Evolutionary conservation across 2,113 vertebrate genomes (phyloP), one percentile per base, ranked within the genome.

Genomic region (Psammodynastes pulverulentus): DNA sequence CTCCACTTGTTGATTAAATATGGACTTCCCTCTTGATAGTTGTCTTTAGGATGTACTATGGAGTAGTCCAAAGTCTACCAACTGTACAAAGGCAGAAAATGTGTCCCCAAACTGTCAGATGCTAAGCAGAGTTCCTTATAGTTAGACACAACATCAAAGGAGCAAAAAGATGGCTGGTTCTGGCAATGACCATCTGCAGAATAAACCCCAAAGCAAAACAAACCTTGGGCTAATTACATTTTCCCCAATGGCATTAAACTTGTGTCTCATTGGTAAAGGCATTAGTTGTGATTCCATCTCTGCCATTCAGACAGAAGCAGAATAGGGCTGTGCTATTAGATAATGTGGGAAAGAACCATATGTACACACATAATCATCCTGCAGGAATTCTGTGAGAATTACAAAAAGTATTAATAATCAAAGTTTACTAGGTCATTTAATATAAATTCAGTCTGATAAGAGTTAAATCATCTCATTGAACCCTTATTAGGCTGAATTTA

Each of bases 371-470:
- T 93, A 95, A 92, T 92, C 92, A 89, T 94, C 91, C 92, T 94
- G 95, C 92, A 85, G 72, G 95, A 95, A 93, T 79, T 94, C 92
- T 93, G 89, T 95, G 92, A 95, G 92, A 95, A 93, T 96, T 96
- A 94, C 94, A 94, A 94, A 96, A 97, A 92, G 96, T 95, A 96
- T 96, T 96, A 67, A 13, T 13, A 34, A 97, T 96, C 97, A 96
- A 96, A 95, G 95, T 95, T 95, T 95, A 96, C 91, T 97, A 96
- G 95, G 91, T 94, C 96, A 97, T 97, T 97, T 97, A 97, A 95
- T 94, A 95, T 93, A 96, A 97, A 97, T 97, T 97, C 96, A 96
- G 93, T 94, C 93, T 96, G 97, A 97, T 96, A 96, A 97, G 95
- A 96, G 96, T 97, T 96, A 96, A 97, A 97, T 96, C 6, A 79